These are phyloP conservation scores for Hyaena hyaena DNA, from an alignment of 2,113 vertebrate species.

Conservation along the genomic window DNA sequence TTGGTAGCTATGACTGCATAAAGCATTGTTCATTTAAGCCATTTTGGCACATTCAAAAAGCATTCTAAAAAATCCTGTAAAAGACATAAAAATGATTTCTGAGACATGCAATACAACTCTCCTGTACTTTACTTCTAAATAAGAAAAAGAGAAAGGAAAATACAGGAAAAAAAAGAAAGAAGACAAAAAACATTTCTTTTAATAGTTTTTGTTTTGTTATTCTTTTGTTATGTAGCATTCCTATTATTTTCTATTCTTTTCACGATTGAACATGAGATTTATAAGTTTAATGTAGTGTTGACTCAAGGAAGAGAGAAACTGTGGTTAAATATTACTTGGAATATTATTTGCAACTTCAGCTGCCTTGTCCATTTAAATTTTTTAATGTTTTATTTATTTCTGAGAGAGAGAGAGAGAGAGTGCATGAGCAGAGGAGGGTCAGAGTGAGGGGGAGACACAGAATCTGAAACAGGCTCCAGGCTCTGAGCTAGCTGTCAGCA, in stretches of 20 bases:
- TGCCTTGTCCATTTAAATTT: neutral
- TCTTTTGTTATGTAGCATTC: neutral
- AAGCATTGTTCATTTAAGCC: conserved; percentile 19
- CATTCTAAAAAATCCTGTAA: neutral
- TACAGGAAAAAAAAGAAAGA: neutral
- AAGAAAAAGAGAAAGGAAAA: neutral
- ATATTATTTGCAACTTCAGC: neutral
- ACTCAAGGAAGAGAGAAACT: neutral
- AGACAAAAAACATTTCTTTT: neutral
- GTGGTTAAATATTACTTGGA: neutral
- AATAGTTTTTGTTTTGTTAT: conserved; percentile 8
- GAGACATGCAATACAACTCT: neutral
- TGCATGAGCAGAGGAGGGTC: too few relatives aligned
- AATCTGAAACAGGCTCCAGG: too few relatives aligned
- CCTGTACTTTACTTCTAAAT: neutral
- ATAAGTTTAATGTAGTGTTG: neutral
- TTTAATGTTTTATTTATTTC: too few relatives aligned
- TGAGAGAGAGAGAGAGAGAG: too few relatives aligned
- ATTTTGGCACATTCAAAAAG: neutral
- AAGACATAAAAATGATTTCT: neutral
- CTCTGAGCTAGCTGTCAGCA: too few relatives aligned
- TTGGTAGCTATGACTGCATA: neutral
- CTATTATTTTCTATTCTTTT: neutral
- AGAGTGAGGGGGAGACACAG: too few relatives aligned
- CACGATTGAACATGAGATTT: neutral